A percentile compares a stretch with the other conserved stretches of the same genome.
Evolutionary conservation across 1,140 invertebrate genomes (phyloP).

Genomic region (Drosophila carrolli): DNA sequence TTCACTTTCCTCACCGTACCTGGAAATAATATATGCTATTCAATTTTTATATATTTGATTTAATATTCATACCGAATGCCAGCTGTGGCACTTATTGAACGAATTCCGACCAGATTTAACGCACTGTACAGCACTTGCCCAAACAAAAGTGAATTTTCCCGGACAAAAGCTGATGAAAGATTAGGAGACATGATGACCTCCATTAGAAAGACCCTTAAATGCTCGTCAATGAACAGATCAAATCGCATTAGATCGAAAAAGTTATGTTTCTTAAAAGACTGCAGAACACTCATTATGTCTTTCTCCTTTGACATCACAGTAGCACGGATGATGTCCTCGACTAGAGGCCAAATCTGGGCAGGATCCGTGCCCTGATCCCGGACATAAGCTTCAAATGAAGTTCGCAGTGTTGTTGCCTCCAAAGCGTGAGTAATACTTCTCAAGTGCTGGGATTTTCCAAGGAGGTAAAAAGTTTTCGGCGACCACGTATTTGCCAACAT

Average conservation of each 20-base stretch:
- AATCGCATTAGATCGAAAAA: slow-evolving; percentile 90
- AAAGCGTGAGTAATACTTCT: slow-evolving; percentile 88
- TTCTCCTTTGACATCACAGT: slow-evolving; percentile 92
- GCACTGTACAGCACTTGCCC: slow-evolving; percentile 96
- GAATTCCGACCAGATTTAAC: slow-evolving; percentile 91
- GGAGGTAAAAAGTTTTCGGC: slow-evolving; percentile 64
- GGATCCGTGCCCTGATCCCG: slow-evolving; percentile 89
- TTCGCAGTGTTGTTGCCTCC: no score
- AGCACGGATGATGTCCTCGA: slow-evolving; percentile 91
- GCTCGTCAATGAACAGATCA: slow-evolving; percentile 88
- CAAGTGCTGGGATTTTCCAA: no score
- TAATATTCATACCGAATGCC: background rate
- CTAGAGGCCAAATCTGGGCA: slow-evolving; percentile 91
- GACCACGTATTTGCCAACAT: slow-evolving; percentile 86
- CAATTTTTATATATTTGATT: no score
- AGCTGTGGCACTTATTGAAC: slow-evolving; percentile 19
- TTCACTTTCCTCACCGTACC: slow-evolving; percentile 85
- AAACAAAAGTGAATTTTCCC: slow-evolving; percentile 94
- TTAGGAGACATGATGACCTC: slow-evolving; percentile 93
- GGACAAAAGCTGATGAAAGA: slow-evolving; percentile 96
- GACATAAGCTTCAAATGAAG: slow-evolving; percentile 86
- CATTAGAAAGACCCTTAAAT: slow-evolving; percentile 93
- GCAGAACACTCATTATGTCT: slow-evolving; percentile 87
- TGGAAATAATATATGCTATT: slow-evolving; percentile 9
- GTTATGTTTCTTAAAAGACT: slow-evolving; percentile 87